phyloP scores from a whole-genome alignment of 1,140 invertebrate species.

The Cotesia typhae region DNA sequence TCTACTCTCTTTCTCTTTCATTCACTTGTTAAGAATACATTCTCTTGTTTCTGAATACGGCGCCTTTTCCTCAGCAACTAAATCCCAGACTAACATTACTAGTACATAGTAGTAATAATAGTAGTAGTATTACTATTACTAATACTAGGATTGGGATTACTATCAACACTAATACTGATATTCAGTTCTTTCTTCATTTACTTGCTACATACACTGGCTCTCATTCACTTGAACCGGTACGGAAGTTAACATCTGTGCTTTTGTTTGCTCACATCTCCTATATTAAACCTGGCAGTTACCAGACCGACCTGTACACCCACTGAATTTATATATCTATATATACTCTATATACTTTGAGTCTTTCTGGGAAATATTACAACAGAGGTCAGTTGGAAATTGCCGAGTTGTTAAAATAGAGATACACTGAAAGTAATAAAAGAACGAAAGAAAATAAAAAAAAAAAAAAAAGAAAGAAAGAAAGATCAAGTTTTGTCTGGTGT shows the following conservation, averaged over 20 bases:
- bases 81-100: conserved; percentile 21
- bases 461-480: not conserved
- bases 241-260: conserved; percentile 58
- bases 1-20: too few relatives aligned
- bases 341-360: conserved; percentile 12
- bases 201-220: conserved; percentile 42
- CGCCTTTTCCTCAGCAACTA: conserved; percentile 20
- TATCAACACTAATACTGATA: conserved; percentile 8
- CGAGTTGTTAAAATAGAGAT: not conserved
- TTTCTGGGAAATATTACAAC: conserved; percentile 49
- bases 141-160: conserved; percentile 30
- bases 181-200: conserved; percentile 42
- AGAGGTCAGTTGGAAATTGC: not conserved
- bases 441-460: not conserved
- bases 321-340: conserved; percentile 27
- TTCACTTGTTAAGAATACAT: too few relatives aligned
- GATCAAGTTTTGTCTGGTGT: not conserved
- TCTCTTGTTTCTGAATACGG: not conserved
- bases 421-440: not conserved
- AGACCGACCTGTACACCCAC: conserved; percentile 28
- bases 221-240: conserved; percentile 52
- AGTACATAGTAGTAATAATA: not conserved
- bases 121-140: conserved; percentile 32
- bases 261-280: conserved; percentile 65
- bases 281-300: conserved; percentile 55